Base-by-base conservation (phyloP, 1,140 invertebrate genomes). In the Procambarus virginalis region DNA sequence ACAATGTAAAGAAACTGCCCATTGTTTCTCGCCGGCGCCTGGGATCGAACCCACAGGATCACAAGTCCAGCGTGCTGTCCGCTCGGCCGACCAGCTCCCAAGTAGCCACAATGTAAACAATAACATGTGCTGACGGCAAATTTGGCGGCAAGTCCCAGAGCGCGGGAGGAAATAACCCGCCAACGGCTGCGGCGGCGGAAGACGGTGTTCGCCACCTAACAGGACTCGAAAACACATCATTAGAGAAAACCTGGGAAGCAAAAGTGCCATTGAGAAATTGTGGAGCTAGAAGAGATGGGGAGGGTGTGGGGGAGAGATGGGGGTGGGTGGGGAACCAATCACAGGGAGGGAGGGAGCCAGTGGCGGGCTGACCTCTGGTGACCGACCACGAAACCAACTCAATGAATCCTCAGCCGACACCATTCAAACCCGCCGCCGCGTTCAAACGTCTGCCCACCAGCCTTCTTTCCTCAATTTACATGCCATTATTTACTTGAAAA, bases 351-450 rank as follows among this genome's bases (percentile, higher is more conserved):
- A 55, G 49, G 55, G 49, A 51, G 78, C n/a, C 22, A 80, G 78
- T 55, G 78, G 49, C 78, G 49, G 14, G 51, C 78, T 80, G 78
- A 80, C 78, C 78, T 80, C 78, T 55, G 78, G 78, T 80, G 78
- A 80, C 78, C 78, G 78, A 80, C 78, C 78, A 46, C 78, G 78
- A 80, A 80, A 80, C 78, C 55, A 80, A 80, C 78, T 58, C 78
- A 80, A 80, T 80, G 78, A 80, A 80, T 80, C 55, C 78, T 80
- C 78, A 49, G 49, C 78, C 55, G 78, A 80, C 78, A 80, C 78
- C 78, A 80, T 80, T 80, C 78, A 80, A 80, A 80, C 48, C 78
- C 78, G 49, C 78, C 78, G 49, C 17, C 5, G 49, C 20, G 48
- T 55, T 55, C 78, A 0, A 12, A 80, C 9, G 12, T 46, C 49